phyloP scores from a whole-genome alignment of 1,140 invertebrate species.

The Mya arenaria region DNA sequence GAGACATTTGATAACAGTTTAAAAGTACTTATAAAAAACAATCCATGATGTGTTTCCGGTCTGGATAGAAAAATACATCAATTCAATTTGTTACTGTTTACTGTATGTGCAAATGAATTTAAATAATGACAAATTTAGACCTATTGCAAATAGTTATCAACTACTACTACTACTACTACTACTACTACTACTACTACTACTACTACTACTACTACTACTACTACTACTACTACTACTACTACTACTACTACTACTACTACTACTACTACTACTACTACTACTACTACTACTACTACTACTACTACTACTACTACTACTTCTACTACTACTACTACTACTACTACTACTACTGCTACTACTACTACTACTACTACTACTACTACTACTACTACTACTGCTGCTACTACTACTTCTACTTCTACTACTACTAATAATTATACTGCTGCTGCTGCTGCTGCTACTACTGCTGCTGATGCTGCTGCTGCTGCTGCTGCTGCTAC shows the following conservation, averaged over 20 bases:
- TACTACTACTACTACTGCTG: constrained; percentile 42
- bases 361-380: constrained; percentile 44
- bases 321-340: constrained; percentile 43
- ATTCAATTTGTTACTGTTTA: no score
- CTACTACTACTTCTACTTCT: constrained; percentile 32
- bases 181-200: constrained; percentile 32
- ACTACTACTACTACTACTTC: constrained; percentile 39
- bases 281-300: constrained; percentile 38
- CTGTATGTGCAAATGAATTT: no score
- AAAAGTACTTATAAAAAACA: no score
- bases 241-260: constrained; percentile 38
- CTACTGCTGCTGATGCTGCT: constrained; percentile 19
- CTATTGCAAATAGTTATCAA: no score
- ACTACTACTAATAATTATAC: constrained; percentile 10
- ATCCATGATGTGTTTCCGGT: no score
- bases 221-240: constrained; percentile 42
- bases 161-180: constrained; percentile 41
- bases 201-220: constrained; percentile 35
- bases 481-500: not conserved
- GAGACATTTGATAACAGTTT: no score
- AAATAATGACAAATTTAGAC: no score
- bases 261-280: constrained; percentile 29
- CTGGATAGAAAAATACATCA: no score
- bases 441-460: constrained; percentile 39
- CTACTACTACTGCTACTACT: constrained; percentile 37